These are phyloP conservation scores for Halcyon chelicuti DNA, from an alignment of 2,797 vertebrate species.

Conservation along the genomic window DNA sequence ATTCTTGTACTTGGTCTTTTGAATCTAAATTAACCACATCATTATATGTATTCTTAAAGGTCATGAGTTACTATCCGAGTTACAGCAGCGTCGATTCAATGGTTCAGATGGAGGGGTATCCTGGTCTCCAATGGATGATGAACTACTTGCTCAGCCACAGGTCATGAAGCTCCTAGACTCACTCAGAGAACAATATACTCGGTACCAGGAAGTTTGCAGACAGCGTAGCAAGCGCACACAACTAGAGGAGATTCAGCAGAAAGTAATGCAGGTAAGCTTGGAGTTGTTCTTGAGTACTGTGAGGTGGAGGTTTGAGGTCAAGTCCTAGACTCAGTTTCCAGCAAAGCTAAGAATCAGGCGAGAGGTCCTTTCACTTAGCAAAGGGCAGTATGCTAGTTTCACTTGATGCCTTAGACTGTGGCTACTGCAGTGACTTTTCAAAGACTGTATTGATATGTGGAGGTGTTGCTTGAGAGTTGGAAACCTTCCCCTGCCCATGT, in stretches of 20 bases:
- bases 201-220: slow-evolving; percentile 95
- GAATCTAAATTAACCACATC: not conserved
- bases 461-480: not conserved
- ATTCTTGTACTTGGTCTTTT: not conserved
- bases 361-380: not conserved
- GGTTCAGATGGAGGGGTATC: slow-evolving; percentile 92
- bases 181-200: slow-evolving; percentile 93
- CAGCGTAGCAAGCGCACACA: slow-evolving; percentile 95
- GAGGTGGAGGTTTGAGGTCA: not conserved
- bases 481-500: not conserved
- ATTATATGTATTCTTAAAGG: slow-evolving; percentile 76
- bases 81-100: slow-evolving; percentile 96
- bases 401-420: not conserved
- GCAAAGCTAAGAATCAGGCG: not conserved
- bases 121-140: slow-evolving; percentile 98
- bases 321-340: not conserved
- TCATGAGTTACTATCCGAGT: slow-evolving; percentile 94
- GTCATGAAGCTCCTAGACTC: slow-evolving; percentile 97
- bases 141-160: slow-evolving; percentile 96
- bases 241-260: slow-evolving; percentile 95
- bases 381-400: rapidly evolving
- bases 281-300: not conserved
- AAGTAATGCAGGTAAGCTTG: slow-evolving; percentile 94
- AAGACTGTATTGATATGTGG: rapidly evolving
- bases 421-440: not conserved